Evolutionary conservation across 2,113 vertebrate genomes (phyloP).

Genomic region (Asarcornis scutulata): DNA sequence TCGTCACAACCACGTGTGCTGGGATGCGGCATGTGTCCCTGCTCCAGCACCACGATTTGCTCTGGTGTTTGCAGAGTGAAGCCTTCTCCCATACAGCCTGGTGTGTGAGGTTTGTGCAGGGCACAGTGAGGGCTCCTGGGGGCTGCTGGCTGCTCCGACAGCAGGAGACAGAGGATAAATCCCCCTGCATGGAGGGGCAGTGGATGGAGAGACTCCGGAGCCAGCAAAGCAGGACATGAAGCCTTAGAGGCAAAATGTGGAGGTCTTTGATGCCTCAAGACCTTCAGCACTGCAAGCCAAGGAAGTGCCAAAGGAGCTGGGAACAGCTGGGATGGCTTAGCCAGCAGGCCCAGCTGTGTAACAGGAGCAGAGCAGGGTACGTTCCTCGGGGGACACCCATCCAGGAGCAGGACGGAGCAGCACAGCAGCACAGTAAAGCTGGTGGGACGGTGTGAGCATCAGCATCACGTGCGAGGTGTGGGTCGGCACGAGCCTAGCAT

Average conservation of each 20-base stretch:
- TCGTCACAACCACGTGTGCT: too few relatives aligned
- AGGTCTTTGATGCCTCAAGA: too few relatives aligned
- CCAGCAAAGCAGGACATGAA: neutral
- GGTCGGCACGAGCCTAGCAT: rapidly evolving
- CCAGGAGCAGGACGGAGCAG: rapidly evolving
- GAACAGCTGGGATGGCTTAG: neutral
- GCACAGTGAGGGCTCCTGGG: too few relatives aligned
- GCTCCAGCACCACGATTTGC: neutral
- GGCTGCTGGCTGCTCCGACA: too few relatives aligned
- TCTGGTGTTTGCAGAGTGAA: neutral
- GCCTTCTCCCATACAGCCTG: neutral
- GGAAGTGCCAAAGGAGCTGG: neutral
- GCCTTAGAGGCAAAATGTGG: too few relatives aligned
- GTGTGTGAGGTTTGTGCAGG: neutral
- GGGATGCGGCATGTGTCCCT: too few relatives aligned
- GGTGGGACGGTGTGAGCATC: neutral
- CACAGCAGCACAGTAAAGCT: rapidly evolving
- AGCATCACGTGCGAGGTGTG: rapidly evolving
- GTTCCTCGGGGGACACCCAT: too few relatives aligned
- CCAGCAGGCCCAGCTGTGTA: neutral
- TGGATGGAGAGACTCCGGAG: neutral
- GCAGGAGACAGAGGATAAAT: neutral
- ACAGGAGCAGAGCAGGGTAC: neutral
- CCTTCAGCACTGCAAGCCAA: neutral
- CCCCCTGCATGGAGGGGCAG: neutral